Conservation (phyloP, 2,797 vertebrate species). For the Coregonus sp. region DNA sequence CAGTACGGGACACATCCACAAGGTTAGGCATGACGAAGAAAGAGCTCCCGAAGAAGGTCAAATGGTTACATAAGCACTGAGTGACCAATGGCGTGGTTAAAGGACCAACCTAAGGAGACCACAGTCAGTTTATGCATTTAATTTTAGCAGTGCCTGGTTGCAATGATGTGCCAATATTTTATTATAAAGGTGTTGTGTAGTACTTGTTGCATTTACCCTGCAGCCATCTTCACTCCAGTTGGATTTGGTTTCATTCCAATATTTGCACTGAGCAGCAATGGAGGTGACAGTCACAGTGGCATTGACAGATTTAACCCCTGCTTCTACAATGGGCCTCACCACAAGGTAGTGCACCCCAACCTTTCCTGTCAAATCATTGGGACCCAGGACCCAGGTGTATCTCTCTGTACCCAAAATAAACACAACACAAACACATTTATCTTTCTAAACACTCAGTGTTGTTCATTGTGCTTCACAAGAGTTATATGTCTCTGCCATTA, state of each 20-base stretch:
- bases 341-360: constrained; percentile 83
- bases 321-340: constrained; percentile 74
- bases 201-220: constrained; percentile 73
- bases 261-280: constrained; percentile 88
- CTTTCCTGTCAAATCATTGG: constrained; percentile 75
- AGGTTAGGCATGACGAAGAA: constrained; percentile 90
- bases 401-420: constrained; percentile 67
- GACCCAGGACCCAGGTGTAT: constrained; percentile 87
- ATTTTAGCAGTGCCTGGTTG: constrained; percentile 5
- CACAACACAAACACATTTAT: not conserved
- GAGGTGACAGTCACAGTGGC: constrained; percentile 79
- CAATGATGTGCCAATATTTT: not conserved
- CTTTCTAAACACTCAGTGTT: not conserved
- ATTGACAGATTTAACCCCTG: constrained; percentile 72
- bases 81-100: constrained; percentile 77
- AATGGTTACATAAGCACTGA: constrained; percentile 92
- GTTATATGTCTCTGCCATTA: not conserved
- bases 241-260: constrained; percentile 85
- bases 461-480: not conserved
- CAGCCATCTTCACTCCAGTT: constrained; percentile 88
- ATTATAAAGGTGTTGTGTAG: not conserved
- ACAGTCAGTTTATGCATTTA: not conserved
- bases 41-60: constrained; percentile 93
- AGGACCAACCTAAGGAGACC: constrained; percentile 83
- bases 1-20: constrained; percentile 83